These are phyloP conservation scores for Tyria jacobaeae DNA, from an alignment of 2,888 invertebrate species.

Conservation along the genomic window DNA sequence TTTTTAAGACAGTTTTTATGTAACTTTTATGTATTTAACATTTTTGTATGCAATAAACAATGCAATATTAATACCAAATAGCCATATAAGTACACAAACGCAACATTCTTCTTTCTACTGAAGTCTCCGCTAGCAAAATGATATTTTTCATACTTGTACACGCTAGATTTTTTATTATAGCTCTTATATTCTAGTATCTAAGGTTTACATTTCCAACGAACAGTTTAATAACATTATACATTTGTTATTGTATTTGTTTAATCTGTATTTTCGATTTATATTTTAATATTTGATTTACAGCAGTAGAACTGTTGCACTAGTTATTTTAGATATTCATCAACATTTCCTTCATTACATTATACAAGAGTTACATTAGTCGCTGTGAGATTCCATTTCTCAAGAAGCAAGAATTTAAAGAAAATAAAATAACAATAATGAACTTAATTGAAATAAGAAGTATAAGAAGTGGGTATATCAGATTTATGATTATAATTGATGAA, in stretches of 20 bases:
- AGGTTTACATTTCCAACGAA: conserved; percentile 77
- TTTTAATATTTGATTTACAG: conserved; percentile 46
- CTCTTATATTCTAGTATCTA: conserved; percentile 61
- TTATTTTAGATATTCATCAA: conserved; percentile 31
- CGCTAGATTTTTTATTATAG: conserved; percentile 68
- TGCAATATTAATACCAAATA: conserved; percentile 41
- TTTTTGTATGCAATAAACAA: conserved; percentile 20
- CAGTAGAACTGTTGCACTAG: conserved; percentile 36
- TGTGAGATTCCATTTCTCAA: neutral
- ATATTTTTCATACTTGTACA: conserved; percentile 74
- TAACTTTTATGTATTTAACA: neutral
- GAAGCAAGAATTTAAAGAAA: neutral
- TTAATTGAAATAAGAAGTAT: neutral
- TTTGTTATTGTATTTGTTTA: conserved; percentile 57
- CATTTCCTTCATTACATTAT: neutral
- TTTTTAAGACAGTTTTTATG: neutral
- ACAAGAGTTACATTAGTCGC: neutral
- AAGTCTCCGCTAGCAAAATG: conserved; percentile 76
- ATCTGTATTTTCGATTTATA: conserved; percentile 55
- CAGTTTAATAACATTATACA: conserved; percentile 58
- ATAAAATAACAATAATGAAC: neutral
- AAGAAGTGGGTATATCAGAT: neutral
- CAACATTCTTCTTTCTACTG: conserved; percentile 17
- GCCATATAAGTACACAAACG: conserved; percentile 29
- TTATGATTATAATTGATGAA: too few species aligned